Percentiles rank a stretch among this genome's conserved stretches.
Evolutionary conservation across 2,113 vertebrate species (phyloP).

Genomic region (Smithornis capensis): DNA sequence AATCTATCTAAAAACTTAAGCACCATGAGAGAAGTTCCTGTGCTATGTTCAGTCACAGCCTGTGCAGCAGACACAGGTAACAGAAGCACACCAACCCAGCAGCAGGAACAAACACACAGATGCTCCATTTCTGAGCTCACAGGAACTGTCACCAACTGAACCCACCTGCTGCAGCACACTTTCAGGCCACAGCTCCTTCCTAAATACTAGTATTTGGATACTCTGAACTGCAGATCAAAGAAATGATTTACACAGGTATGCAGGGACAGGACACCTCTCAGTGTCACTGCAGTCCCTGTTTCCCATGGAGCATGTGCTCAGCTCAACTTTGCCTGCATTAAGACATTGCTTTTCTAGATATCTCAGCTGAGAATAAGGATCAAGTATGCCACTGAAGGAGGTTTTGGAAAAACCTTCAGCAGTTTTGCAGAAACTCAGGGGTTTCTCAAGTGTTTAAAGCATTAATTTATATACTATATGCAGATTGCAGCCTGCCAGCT

Average conservation of each 20-base stretch:
- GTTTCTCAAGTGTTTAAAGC: background rate
- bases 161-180: background rate
- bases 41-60: accelerated
- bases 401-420: background rate
- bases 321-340: background rate
- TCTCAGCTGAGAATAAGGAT: background rate
- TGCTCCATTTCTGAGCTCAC: background rate
- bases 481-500: background rate
- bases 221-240: background rate
- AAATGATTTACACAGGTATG: background rate
- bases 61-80: background rate
- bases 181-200: background rate
- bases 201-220: background rate
- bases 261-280: background rate
- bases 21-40: background rate
- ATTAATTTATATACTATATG: background rate
- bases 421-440: background rate
- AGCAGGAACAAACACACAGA: background rate
- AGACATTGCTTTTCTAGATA: background rate
- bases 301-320: background rate
- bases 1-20: background rate
- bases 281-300: background rate
- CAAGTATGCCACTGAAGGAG: background rate
- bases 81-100: background rate
- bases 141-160: background rate